Base-by-base conservation (phyloP, 1,140 invertebrate species). In the Streblospio benedicti region DNA sequence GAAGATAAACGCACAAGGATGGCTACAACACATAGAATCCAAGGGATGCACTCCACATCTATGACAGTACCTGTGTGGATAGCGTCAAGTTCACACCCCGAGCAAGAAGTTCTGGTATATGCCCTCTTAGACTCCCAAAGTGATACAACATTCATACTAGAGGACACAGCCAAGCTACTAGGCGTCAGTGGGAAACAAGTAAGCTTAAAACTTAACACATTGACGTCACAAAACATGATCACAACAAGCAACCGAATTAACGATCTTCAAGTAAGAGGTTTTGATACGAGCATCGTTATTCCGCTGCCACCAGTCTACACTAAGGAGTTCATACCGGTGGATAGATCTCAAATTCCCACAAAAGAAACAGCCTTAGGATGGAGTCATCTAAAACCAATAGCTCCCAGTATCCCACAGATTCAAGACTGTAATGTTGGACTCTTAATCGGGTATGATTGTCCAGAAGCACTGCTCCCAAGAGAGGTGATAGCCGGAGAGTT, bases 331-430 rank as follows among this genome's bases (percentile, higher is more conserved):
- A 56, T 43, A 23, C 53, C 53, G 4, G 30, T 31, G 23, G 20
- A 56, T 4, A 33, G 33, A 43, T 38, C 32, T 41, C 53, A 56
- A 9, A 56, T 56, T 38, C 53, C 53, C 23, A 56, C 53, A 56
- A 18, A 18, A 38, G 38, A 32, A 18, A 56, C 32, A 4, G 53
- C 53, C n/a, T 38, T 38, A 5, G 43, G 25, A 23, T 33, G 53
- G 53, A 18, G 23, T 18, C 53, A 56, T 20, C 53, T 41, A 18
- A 23, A 38, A 23, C 38, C 9, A 5, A 14, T 56, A 5, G 20
- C 2, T 6, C n/a, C n/a, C 1, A 18, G 20, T 20, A 56, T 56
- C n/a, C 31, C 31, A 9, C 53, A 32, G 14, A n/a, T 56, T 18
- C 53, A 56, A 30, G 30, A 56, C 4, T 56, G 53, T 56, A 38